Conservation (phyloP, 2,113 vertebrate species). For the Toxostoma redivivum region DNA sequence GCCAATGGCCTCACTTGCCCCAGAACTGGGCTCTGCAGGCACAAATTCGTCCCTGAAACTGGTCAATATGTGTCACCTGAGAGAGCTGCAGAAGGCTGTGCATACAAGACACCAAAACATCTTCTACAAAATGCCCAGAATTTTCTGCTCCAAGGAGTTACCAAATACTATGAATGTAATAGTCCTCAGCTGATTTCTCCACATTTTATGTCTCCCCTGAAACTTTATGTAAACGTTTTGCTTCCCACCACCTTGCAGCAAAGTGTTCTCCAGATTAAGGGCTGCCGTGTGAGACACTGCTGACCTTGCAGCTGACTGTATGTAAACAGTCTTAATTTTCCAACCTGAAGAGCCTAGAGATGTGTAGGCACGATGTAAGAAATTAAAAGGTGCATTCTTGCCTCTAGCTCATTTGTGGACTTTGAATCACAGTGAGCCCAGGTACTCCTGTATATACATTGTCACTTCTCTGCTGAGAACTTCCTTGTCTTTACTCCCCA, state of each 20-base stretch:
- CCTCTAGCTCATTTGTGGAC: fast-evolving
- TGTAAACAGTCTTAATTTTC: background rate
- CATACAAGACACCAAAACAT: background rate
- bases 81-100: background rate
- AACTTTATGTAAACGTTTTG: background rate
- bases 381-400: background rate
- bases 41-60: fast-evolving
- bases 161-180: fast-evolving
- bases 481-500: background rate
- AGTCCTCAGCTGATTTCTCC: background rate
- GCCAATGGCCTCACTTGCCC: fast-evolving
- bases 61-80: fast-evolving
- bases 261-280: background rate
- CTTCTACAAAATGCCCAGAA: background rate
- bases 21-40: background rate
- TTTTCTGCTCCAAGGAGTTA: background rate
- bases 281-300: fast-evolving
- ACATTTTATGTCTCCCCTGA: background rate
- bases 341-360: background rate
- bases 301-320: background rate
- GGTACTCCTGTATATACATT: too few relatives aligned
- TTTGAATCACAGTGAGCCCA: background rate
- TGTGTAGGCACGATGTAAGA: background rate
- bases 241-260: background rate
- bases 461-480: background rate